Evolutionary conservation across 1,140 invertebrate genomes (phyloP), one percentile per base, ranked within the genome.

Genomic region (Lordiphosa stackelbergi): DNA sequence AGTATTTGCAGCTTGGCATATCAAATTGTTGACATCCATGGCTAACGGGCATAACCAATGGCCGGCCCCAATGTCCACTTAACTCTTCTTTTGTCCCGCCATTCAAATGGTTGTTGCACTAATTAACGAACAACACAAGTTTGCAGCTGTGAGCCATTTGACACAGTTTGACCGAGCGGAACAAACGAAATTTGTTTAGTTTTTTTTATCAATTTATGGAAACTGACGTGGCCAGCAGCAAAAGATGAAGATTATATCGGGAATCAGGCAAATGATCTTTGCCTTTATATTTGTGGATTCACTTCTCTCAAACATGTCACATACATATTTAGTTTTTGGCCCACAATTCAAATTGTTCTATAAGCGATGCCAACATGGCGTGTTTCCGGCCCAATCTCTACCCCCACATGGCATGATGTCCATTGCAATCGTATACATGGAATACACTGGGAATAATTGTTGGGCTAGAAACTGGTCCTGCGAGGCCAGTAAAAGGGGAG

Each of bases 111-210:
- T 46, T 59, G 48, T 46, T 59, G 48, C 57, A 59, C 42, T 62
- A 47, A 66, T 62, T 63, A 46, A 55, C 51, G 42, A 41, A 42
- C 37, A 66, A 40, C 46, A 48, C 34, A 66, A 48, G 8, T 19
- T 31, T 81, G 74, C 75, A 83, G 71, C 75, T 75, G 77, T 62
- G 58, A 71, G 56, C 69, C 66, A 81, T 79, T 81, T 81, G 75
- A 75, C 75, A 81, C 75, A 81, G 75, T 81, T 83, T 81, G 75
- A 56, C 71, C 75, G 52, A 83, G 75, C 75, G 75, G 60, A 72
- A 81, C 77, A 70, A 74, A 79, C 77, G 28, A 41, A 41, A 41
- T 40, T 40, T 62, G 19, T 19, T 19, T 19, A 19, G 60, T 55
- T 41, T 70, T 75, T 66, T 16, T 16, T 66, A 65, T 75, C 60